Evolutionary conservation across 2,888 invertebrate species (phyloP).

Genomic region (Ormyrus pomaceus): DNA sequence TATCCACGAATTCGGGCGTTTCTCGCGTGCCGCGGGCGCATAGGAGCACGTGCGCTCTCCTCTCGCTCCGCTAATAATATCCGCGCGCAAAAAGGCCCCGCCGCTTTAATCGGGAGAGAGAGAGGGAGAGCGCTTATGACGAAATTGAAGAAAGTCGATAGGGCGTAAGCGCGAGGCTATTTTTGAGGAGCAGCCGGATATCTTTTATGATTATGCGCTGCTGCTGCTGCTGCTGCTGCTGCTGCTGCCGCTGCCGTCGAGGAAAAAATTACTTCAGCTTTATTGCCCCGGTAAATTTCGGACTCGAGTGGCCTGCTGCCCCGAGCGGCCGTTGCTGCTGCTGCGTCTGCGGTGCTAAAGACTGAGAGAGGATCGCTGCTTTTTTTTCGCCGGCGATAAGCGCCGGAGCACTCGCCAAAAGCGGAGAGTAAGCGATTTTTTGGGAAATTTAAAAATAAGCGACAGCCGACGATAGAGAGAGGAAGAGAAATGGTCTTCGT

Average conservation of each 20-base stretch:
- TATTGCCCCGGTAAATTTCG: slow-evolving; percentile 28
- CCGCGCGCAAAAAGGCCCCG: neutral
- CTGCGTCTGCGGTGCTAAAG: too few species aligned
- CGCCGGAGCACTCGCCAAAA: too few species aligned
- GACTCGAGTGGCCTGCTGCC: neutral
- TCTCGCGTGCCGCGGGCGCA: slow-evolving; percentile 17
- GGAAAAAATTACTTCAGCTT: slow-evolving; percentile 25
- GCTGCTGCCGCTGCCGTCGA: neutral
- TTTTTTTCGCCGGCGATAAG: too few species aligned
- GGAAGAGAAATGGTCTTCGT: too few species aligned
- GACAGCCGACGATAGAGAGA: too few species aligned
- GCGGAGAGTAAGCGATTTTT: too few species aligned
- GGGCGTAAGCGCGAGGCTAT: slow-evolving; percentile 20
- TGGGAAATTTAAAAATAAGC: too few species aligned
- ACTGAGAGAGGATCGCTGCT: too few species aligned
- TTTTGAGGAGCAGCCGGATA: slow-evolving; percentile 2
- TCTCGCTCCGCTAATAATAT: slow-evolving; percentile 40
- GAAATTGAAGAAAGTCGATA: slow-evolving; percentile 40
- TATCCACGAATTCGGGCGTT: too few species aligned
- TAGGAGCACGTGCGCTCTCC: neutral
- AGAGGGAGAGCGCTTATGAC: slow-evolving; percentile 18
- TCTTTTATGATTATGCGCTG: slow-evolving; percentile 29
- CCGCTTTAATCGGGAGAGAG: too few species aligned
- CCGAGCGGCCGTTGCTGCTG: neutral
- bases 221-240: too few species aligned